phyloP scores from a whole-genome alignment of 2,797 vertebrate genomes.

The Artibeus lituratus region DNA sequence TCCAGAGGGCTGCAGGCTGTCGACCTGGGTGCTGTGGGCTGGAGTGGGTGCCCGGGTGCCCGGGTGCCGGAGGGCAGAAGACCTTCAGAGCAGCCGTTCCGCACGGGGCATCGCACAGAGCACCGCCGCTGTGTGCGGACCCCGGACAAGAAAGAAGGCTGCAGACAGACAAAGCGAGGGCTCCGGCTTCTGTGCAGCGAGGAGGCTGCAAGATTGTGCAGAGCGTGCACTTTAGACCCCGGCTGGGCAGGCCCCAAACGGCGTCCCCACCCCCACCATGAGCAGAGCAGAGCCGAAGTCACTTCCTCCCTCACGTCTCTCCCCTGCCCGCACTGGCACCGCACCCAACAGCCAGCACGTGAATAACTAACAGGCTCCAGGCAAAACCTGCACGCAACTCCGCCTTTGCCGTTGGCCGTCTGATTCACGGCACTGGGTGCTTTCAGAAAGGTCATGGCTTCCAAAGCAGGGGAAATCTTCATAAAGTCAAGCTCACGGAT shows the following conservation, averaged over 20 bases:
- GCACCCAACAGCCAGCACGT: not conserved
- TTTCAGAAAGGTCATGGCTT: not conserved
- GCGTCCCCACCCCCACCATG: accelerated
- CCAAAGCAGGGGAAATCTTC: not conserved
- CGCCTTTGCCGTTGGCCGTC: not conserved
- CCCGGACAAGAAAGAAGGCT: accelerated
- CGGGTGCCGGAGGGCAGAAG: too few relatives aligned
- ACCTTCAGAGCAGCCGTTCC: not conserved
- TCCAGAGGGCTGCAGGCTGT: not conserved
- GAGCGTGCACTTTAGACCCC: accelerated
- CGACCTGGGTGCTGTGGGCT: not conserved
- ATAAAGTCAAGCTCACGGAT: not conserved
- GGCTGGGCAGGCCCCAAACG: accelerated
- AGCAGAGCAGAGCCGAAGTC: accelerated
- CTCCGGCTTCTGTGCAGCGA: not conserved
- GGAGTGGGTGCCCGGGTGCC: not conserved
- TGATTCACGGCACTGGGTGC: not conserved
- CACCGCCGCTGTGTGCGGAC: accelerated
- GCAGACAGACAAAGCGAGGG: not conserved
- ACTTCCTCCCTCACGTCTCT: accelerated
- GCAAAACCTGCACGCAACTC: not conserved
- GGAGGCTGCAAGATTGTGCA: not conserved
- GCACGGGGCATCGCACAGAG: too few relatives aligned
- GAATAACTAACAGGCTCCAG: not conserved
- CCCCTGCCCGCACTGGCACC: not conserved